Evolutionary conservation across 2,797 vertebrate species (phyloP).

Genomic region (Valencia hispanica): DNA sequence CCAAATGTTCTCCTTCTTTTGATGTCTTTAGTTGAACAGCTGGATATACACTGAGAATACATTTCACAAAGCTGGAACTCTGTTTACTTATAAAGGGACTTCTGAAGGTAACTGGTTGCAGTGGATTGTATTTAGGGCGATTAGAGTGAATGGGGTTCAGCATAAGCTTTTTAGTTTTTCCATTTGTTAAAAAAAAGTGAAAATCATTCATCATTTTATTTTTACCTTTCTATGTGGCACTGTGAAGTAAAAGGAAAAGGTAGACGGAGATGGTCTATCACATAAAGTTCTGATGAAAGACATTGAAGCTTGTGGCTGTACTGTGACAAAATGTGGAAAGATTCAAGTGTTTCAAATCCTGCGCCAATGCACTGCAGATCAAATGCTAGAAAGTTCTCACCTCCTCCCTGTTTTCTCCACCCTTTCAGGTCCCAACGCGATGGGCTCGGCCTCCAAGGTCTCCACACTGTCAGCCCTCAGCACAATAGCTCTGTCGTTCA

Average conservation of each 20-base stretch:
- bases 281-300: neutral
- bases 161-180: neutral
- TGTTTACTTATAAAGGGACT: too few species aligned
- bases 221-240: neutral
- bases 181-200: neutral
- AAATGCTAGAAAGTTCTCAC: conserved; percentile 20
- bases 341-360: neutral
- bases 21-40: too few species aligned
- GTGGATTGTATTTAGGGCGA: neutral
- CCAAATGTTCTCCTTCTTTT: too few species aligned
- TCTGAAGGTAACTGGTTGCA: too few species aligned
- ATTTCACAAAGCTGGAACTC: too few species aligned
- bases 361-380: neutral
- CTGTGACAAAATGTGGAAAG: neutral
- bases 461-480: conserved; percentile 96
- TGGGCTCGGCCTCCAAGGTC: conserved; percentile 92
- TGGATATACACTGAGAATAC: too few species aligned
- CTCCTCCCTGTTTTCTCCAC: conserved; percentile 37
- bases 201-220: neutral
- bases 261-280: neutral
- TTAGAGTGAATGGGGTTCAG: neutral
- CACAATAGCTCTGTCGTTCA: conserved; percentile 97
- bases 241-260: neutral
- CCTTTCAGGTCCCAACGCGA: conserved; percentile 88
- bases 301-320: neutral